Evolutionary conservation across 2,888 invertebrate genomes (phyloP).

Genomic region (Beris chalybata): DNA sequence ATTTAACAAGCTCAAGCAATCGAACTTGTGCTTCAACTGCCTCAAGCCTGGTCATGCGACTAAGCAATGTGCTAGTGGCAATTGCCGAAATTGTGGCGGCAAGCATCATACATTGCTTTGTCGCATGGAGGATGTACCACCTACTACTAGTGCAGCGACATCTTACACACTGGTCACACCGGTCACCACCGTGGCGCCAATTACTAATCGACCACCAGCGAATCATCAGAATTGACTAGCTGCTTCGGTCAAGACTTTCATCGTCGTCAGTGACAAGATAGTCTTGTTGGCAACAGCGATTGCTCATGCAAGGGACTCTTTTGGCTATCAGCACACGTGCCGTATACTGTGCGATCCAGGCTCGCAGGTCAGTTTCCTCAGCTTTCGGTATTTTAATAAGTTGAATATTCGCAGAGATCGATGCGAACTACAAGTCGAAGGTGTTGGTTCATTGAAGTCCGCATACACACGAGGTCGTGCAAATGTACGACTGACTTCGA

Average conservation of each 20-base stretch:
- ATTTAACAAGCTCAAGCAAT: too few relatives aligned
- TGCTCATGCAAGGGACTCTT: slow-evolving; percentile 30
- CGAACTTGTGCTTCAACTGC: too few relatives aligned
- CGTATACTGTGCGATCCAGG: slow-evolving; percentile 35
- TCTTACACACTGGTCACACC: neutral
- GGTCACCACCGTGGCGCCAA: neutral
- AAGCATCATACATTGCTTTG: slow-evolving; percentile 1
- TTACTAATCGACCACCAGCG: slow-evolving; percentile 12
- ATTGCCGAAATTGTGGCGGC: slow-evolving; percentile 28
- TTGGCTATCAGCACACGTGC: slow-evolving; percentile 30
- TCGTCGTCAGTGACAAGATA: slow-evolving; percentile 21
- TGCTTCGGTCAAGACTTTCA: slow-evolving; percentile 28
- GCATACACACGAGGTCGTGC: neutral
- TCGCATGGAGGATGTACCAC: too few relatives aligned
- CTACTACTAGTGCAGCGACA: too few relatives aligned
- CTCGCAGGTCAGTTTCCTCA: slow-evolving; percentile 36
- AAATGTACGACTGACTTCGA: neutral
- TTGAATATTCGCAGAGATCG: slow-evolving; percentile 3
- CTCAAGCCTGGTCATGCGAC: too few relatives aligned
- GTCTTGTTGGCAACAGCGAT: slow-evolving; percentile 29
- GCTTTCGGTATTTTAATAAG: slow-evolving; percentile 27
- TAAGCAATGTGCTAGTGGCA: slow-evolving; percentile 8
- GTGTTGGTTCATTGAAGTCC: neutral
- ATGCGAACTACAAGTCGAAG: neutral
- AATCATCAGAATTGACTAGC: too few relatives aligned